Conservation (phyloP, 2,888 invertebrate genomes). For the Rhingia campestris region DNA sequence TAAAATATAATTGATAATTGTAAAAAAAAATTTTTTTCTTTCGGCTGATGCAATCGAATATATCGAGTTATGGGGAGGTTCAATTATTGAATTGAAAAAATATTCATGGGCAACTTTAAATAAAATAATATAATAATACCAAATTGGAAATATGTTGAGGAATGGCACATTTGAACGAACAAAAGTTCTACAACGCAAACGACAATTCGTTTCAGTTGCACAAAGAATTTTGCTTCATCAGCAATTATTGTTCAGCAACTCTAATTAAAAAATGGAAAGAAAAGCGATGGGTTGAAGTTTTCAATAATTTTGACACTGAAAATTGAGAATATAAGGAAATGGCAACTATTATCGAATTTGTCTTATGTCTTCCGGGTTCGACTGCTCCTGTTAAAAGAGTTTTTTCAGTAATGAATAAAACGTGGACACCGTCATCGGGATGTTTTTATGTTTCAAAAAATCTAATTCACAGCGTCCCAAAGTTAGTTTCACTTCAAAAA, state of each 20-base stretch:
- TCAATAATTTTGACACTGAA: constrained; percentile 5
- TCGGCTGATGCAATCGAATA: constrained; percentile 1
- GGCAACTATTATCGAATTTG: constrained; percentile 18
- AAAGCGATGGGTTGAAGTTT: not conserved
- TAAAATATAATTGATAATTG: not conserved
- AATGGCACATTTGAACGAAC: constrained; percentile 19
- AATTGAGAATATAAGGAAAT: constrained; percentile 8
- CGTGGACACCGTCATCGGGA: no score
- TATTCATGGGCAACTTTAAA: constrained; percentile 15
- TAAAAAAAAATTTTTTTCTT: not conserved
- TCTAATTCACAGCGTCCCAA: no score
- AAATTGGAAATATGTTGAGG: constrained; percentile 7
- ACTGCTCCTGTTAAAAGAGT: no score
- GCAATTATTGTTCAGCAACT: not conserved
- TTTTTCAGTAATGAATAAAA: no score
- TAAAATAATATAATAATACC: not conserved
- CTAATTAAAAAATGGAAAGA: constrained; percentile 11
- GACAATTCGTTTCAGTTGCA: constrained; percentile 19
- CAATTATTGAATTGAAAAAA: not conserved
- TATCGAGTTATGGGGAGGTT: not conserved
- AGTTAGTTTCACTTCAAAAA: no score
- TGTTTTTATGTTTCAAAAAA: no score
- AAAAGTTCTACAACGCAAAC: constrained; percentile 27
- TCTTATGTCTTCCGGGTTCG: no score
- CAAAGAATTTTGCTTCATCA: constrained; percentile 11